Evolutionary conservation across 2,888 invertebrate species (phyloP).

Genomic region (Deladenus siricidicola): DNA sequence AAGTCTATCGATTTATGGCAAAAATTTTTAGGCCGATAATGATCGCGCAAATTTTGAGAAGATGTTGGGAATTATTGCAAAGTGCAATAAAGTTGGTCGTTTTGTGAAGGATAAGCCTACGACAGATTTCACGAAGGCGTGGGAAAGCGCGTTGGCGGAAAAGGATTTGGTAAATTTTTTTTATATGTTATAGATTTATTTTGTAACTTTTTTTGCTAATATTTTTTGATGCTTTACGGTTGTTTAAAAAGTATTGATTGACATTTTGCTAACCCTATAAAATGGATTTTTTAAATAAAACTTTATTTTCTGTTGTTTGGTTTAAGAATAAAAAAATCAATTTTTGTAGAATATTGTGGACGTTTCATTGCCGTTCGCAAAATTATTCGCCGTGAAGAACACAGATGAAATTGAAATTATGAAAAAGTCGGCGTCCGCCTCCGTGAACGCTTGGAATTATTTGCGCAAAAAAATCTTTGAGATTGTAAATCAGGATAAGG

Average conservation of each 20-base stretch:
- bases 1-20: too few species aligned
- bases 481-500: conserved; percentile 86
- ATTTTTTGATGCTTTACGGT: too few species aligned
- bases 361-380: conserved; percentile 73
- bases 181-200: not conserved
- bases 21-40: conserved; percentile 70
- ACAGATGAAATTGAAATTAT: conserved; percentile 79
- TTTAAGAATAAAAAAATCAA: not conserved
- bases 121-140: conserved; percentile 83
- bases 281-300: not conserved
- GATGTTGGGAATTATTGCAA: conserved; percentile 71
- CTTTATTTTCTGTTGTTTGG: conserved; percentile 1
- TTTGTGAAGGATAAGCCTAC: conserved; percentile 75
- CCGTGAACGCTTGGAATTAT: conserved; percentile 87
- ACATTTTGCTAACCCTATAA: not conserved
- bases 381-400: conserved; percentile 86
- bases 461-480: conserved; percentile 90
- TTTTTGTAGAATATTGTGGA: conserved; percentile 63
- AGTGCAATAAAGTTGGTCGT: conserved; percentile 75
- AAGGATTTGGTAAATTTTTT: conserved; percentile 63
- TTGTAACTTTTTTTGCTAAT: too few species aligned
- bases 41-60: conserved; percentile 72
- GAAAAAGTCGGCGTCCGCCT: conserved; percentile 82
- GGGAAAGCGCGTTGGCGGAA: conserved; percentile 71
- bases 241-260: not conserved